phyloP scores from a whole-genome alignment of 2,888 invertebrate species.

The Cybosia mesomella region DNA sequence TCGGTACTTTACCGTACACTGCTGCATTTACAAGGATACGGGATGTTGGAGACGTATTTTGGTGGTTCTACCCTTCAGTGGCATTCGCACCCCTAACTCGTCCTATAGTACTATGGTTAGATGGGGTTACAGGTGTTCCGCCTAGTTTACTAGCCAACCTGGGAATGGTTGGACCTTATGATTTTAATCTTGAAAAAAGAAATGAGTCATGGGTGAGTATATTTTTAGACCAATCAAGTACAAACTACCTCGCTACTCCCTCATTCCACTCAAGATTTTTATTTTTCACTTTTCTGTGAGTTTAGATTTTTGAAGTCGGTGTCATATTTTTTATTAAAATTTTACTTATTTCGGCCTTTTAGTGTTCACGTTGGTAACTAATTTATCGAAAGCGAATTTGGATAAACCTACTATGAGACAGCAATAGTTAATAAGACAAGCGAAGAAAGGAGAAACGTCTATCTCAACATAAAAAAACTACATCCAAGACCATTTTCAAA shows the following conservation, averaged over 20 bases:
- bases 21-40: constrained; percentile 92
- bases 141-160: constrained; percentile 95
- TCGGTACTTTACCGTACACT: constrained; percentile 89
- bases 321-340: too few species aligned
- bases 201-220: constrained; percentile 90
- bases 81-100: constrained; percentile 74
- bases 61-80: constrained; percentile 93
- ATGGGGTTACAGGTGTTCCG: constrained; percentile 94
- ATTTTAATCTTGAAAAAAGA: constrained; percentile 88
- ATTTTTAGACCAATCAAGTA: not conserved
- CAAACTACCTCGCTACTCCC: not conserved
- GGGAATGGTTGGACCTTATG: constrained; percentile 92
- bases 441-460: too few species aligned
- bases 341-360: too few species aligned
- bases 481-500: too few species aligned
- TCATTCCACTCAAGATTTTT: not conserved
- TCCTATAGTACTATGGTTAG: constrained; percentile 95
- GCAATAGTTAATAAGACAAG: too few species aligned
- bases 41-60: constrained; percentile 92
- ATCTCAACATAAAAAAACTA: too few species aligned
- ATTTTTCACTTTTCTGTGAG: too few species aligned
- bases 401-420: too few species aligned
- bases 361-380: too few species aligned
- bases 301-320: too few species aligned
- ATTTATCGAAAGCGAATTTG: too few species aligned